Conservation (phyloP, 2,113 vertebrate species). For the Alligator mississippiensis region DNA sequence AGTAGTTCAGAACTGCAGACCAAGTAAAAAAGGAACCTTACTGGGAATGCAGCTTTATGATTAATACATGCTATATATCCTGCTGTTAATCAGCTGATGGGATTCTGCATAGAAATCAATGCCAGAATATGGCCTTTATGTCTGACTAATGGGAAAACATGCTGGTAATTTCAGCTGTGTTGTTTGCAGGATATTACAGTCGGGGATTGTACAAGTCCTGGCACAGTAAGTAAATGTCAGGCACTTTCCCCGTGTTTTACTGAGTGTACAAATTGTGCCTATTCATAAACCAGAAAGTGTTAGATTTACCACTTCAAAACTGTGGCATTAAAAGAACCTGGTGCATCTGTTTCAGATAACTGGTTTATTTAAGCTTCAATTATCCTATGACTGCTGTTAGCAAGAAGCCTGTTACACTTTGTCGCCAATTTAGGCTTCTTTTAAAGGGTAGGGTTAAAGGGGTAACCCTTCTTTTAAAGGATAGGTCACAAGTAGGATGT, state of each 20-base stretch:
- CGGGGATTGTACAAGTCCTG: background rate
- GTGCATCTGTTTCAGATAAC: background rate
- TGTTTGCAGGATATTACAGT: background rate
- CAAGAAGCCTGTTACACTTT: background rate
- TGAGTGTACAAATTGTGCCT: background rate
- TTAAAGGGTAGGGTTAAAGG: background rate
- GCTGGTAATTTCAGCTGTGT: background rate
- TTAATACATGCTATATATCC: slow-evolving; percentile 17
- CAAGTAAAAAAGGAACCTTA: slow-evolving; percentile 44
- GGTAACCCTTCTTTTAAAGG: too few relatives aligned
- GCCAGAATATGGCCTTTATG: background rate
- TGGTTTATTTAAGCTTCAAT: background rate
- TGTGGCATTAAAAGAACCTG: background rate
- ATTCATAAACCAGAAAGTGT: background rate
- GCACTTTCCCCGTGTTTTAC: background rate
- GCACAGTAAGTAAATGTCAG: background rate
- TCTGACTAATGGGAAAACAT: background rate
- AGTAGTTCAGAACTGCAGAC: background rate
- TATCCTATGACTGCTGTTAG: background rate
- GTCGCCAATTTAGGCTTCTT: background rate
- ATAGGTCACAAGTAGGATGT: too few relatives aligned
- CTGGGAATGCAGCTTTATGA: slow-evolving; percentile 13
- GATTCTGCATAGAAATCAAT: slow-evolving; percentile 18
- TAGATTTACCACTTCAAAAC: background rate
- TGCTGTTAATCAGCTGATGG: slow-evolving; percentile 49